Evolutionary conservation across 1,140 invertebrate species (phyloP), one percentile per base, ranked within the genome.

Genomic region (Brachionus calyciflorus): DNA sequence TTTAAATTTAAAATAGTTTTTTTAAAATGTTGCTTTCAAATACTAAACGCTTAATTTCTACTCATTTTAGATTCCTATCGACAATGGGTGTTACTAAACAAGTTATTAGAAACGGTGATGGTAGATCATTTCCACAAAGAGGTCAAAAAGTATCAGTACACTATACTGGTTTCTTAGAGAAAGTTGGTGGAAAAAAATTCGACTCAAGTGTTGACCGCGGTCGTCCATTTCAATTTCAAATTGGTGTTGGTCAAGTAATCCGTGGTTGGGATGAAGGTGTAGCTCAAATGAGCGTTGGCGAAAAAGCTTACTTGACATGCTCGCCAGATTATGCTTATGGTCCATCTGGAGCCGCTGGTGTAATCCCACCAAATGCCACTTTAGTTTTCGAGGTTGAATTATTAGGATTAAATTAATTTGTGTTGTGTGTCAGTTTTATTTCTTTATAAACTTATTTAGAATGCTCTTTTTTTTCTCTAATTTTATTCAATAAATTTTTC

Each of bases 351-450:
- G 77, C 68, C 7, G 78, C 57, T 48, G 33, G 30, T 24, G 30
- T 49, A 19, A 53, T 77, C 1, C 76, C 76, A 48, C 53, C 73
- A 70, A 89, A 90, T 82, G 88, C 91, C 49, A 90, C 89, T 19
- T 84, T 94, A 3, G 89, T 90, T 79, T 94, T 93, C 86, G 90
- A 92, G 85, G 90, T 93, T 12, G 91, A 93, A 85, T 85, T 93
- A 55, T 83, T 92, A 0, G 91, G 91, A 81, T 91, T 93, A 81
- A 90, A 92, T 21, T 73, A 73, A 73, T 30, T 57, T 5, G 21
- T 33, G 6, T 57, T 51, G 49, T 12, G 9, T 46, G n/a, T 46
- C 44, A 46, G 3, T 14, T 7, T 46, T 46, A 7, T 46, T 46
- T 46, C 14, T 46, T 46, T n/a, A n/a, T n/a, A n/a, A n/a, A n/a